Evolutionary conservation across 2,797 vertebrate genomes (phyloP).

Genomic region (Euphonia xanthogaster): DNA sequence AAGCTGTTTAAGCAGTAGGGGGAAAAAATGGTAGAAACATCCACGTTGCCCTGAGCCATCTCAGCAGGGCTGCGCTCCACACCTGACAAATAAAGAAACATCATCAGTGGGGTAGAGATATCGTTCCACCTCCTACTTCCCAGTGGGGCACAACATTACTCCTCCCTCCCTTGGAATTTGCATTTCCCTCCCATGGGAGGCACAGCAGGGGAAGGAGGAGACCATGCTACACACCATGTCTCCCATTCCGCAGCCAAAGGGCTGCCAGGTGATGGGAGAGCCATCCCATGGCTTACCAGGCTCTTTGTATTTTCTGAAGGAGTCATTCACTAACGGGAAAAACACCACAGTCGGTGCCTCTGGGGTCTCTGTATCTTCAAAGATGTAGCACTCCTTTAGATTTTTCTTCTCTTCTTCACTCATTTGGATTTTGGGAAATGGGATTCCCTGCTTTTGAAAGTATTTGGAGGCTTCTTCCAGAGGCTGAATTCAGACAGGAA

Average conservation of each 20-base stretch:
- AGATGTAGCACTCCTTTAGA: slow-evolving; percentile 82
- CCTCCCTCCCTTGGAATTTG: rapidly evolving
- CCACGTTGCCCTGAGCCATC: slow-evolving; percentile 74
- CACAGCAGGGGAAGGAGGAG: not conserved
- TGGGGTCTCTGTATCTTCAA: slow-evolving; percentile 71
- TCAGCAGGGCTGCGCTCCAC: slow-evolving; percentile 73
- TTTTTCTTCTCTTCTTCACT: slow-evolving; percentile 69
- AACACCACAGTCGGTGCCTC: slow-evolving; percentile 79
- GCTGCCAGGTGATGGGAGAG: not conserved
- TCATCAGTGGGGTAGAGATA: not conserved
- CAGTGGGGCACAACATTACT: rapidly evolving
- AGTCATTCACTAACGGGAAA: slow-evolving; percentile 82
- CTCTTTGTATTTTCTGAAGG: slow-evolving; percentile 80
- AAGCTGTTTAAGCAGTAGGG: slow-evolving; percentile 77
- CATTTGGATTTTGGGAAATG: slow-evolving; percentile 80
- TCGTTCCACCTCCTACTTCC: not conserved
- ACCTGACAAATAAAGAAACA: slow-evolving; percentile 33
- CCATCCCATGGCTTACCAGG: slow-evolving; percentile 74
- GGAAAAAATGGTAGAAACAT: slow-evolving; percentile 73
- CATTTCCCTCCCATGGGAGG: not conserved
- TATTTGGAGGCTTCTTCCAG: slow-evolving; percentile 80
- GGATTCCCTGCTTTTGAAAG: slow-evolving; percentile 78
- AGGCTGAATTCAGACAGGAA: slow-evolving; percentile 65
- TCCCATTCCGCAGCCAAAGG: not conserved
- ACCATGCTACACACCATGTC: rapidly evolving